Evolutionary conservation across 1,140 invertebrate species (phyloP), one percentile per base, ranked within the genome.

Genomic region (Oncopeltus fasciatus): DNA sequence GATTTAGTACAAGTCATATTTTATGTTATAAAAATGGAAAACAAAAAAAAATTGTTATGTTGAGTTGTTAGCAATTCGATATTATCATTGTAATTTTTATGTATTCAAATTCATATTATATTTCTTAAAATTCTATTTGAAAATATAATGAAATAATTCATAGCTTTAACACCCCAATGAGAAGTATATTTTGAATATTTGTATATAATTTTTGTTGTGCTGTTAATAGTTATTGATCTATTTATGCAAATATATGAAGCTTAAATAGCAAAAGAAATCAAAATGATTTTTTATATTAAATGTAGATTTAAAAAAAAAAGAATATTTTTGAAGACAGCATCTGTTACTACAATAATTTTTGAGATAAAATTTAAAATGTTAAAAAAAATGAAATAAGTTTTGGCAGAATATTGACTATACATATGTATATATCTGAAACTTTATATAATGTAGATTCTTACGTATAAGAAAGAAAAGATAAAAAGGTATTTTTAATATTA

Each of bases 131-230:
- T n/a, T n/a, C n/a, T n/a, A n/a, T n/a, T n/a, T n/a, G n/a, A n/a
- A n/a, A n/a, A n/a, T n/a, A n/a, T n/a, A n/a, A n/a, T 18, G 14
- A 24, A 2, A 33, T 31, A 57, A 57, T 8, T 20, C n/a, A 49
- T 57, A 57, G 56, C 28, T 57, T 57, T 57, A 57, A 57, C 20
- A 38, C 28, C 8, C 28, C 56, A 31, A 57, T 11, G 29, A 57
- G 56, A 57, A 57, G 33, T 57, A 57, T 57, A 57, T 57, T 57
- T 57, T 57, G 16, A 33, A 57, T 57, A 57, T 57, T 57, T 57
- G 56, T 57, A 57, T 18, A 57, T 57, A 57, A 2, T 57, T 57
- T 57, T 57, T 57, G 56, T 57, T 57, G 28, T 33, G n/a, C 2
- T 33, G 20, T 33, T 57, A 18, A 57, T 33, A 57, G 56, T 57